Percentiles rank a stretch among this genome's conserved stretches.
Evolutionary conservation across 2,797 vertebrate genomes (phyloP).

Genomic region (Eupleurogrammus muticus): DNA sequence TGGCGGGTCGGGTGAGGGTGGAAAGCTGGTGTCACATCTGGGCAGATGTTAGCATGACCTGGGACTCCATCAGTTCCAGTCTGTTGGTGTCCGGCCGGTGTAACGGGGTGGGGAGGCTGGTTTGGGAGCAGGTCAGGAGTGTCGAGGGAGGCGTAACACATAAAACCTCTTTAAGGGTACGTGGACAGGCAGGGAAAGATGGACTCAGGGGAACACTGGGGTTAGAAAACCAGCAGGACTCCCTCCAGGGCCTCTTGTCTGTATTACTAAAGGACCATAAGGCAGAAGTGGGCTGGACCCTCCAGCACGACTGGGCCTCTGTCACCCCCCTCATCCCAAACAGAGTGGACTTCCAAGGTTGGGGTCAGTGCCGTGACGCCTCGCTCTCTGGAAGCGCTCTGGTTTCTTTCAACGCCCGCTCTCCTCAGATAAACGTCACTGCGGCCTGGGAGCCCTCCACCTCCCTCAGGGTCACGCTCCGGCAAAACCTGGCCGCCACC

Average conservation of each 20-base stretch:
- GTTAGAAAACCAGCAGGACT: slow-evolving; percentile 53
- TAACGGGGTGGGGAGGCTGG: slow-evolving; percentile 49
- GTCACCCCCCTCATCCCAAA: slow-evolving; percentile 56
- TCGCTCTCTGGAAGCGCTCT: slow-evolving; percentile 46
- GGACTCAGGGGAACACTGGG: slow-evolving; percentile 51
- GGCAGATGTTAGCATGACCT: slow-evolving; percentile 40
- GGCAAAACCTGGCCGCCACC: slow-evolving; percentile 34
- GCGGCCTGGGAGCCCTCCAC: slow-evolving; percentile 33
- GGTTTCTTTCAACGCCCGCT: slow-evolving; percentile 35
- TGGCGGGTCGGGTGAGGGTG: slow-evolving; percentile 53
- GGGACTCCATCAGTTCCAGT: slow-evolving; percentile 50
- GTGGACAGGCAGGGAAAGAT: slow-evolving; percentile 42
- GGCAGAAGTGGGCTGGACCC: slow-evolving; percentile 50
- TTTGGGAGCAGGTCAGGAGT: slow-evolving; percentile 51
- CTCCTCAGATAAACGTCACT: slow-evolving; percentile 42
- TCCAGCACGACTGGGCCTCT: slow-evolving; percentile 59
- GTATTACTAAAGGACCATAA: slow-evolving; percentile 41
- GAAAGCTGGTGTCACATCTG: slow-evolving; percentile 64
- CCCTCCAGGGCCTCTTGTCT: slow-evolving; percentile 30
- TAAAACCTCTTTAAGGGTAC: slow-evolving; percentile 45
- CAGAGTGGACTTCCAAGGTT: slow-evolving; percentile 52
- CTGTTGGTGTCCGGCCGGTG: slow-evolving; percentile 57
- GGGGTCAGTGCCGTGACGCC: slow-evolving; percentile 34
- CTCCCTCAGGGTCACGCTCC: slow-evolving; percentile 41
- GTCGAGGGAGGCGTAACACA: background rate